A percentile compares a stretch with the other conserved stretches of the same genome.
Evolutionary conservation across 2,888 invertebrate genomes (phyloP).

Genomic region (Portevinia maculata): DNA sequence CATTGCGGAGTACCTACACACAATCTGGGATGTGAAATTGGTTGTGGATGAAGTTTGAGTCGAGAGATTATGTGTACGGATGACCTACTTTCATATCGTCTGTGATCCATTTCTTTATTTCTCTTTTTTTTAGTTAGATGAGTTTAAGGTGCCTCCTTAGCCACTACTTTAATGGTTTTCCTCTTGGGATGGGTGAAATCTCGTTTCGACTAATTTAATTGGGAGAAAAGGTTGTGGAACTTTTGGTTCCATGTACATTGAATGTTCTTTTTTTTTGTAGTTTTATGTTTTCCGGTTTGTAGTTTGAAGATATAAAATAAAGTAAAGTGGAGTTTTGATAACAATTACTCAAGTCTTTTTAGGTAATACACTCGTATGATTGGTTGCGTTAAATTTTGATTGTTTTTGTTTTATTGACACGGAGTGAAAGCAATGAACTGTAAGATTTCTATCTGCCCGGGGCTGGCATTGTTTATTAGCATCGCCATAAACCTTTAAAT

Average conservation of each 20-base stretch:
- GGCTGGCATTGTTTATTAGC: constrained; percentile 2
- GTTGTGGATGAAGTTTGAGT: constrained; percentile 9
- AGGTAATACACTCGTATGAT: neutral
- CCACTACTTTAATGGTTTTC: neutral
- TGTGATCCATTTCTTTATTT: constrained; percentile 18
- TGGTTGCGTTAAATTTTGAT: constrained; percentile 1
- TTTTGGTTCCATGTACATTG: neutral
- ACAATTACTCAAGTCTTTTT: neutral
- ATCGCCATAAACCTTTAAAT: neutral
- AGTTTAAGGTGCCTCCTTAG: neutral
- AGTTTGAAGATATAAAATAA: neutral
- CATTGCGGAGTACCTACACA: neutral
- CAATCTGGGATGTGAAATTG: constrained; percentile 17
- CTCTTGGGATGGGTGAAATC: neutral
- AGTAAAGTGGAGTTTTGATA: neutral
- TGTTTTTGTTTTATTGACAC: neutral
- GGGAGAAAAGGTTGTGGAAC: neutral
- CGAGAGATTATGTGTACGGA: constrained; percentile 22
- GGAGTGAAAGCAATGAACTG: neutral
- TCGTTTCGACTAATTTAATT: neutral
- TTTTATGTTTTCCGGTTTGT: neutral
- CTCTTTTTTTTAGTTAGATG: constrained; percentile 5
- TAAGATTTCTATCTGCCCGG: neutral
- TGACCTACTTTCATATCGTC: constrained; percentile 20
- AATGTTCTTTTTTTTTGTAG: too few relatives aligned